Conservation (phyloP, 2,113 vertebrate genomes). For the Setophaga kirtlandii region DNA sequence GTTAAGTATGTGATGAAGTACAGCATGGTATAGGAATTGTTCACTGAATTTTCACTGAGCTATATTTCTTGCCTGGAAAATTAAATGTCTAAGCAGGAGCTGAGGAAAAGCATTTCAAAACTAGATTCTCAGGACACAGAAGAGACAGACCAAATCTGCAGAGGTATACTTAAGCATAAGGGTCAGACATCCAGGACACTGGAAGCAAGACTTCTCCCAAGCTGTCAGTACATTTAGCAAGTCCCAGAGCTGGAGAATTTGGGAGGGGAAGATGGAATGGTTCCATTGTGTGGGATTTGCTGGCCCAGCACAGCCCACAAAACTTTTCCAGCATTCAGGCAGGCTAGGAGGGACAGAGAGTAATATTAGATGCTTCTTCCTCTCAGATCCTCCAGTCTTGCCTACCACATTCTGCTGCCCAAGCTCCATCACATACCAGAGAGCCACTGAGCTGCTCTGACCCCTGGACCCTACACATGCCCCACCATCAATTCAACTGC, state of each 20-base stretch:
- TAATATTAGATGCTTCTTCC: neutral
- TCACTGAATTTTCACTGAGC: neutral
- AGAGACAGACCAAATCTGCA: neutral
- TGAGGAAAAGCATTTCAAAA: neutral
- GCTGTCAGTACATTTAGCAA: neutral
- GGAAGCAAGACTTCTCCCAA: neutral
- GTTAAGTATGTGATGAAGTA: neutral
- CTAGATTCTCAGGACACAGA: neutral
- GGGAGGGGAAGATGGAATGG: neutral
- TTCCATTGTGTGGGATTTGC: fast-evolving
- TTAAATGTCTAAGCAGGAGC: neutral
- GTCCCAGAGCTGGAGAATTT: neutral
- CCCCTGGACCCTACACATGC: neutral
- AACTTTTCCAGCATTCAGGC: neutral
- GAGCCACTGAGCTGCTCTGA: neutral
- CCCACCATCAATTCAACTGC: neutral
- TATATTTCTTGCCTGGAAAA: neutral
- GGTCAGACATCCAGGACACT: neutral
- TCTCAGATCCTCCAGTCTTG: neutral
- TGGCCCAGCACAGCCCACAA: neutral
- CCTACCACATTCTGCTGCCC: neutral
- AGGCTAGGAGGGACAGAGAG: neutral
- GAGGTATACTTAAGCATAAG: neutral
- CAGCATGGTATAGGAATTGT: neutral
- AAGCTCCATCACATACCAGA: fast-evolving